Base-by-base conservation (phyloP, 92 coral and sea anemone genomes). In the Zoanthus sansibaricus region DNA sequence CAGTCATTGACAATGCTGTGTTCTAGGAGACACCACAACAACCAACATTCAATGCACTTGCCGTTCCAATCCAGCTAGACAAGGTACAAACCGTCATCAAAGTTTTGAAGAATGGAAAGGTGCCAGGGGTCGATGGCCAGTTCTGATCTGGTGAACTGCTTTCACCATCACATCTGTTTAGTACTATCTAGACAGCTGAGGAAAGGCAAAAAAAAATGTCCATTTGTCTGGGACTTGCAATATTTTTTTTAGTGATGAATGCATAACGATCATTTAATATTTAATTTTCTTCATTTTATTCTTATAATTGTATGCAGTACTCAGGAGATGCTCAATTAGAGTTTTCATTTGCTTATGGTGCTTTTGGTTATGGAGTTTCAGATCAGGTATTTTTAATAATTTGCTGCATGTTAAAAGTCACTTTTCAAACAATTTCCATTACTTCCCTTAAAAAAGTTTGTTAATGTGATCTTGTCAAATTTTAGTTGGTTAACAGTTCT, bases 291-390 rank as follows among this genome's bases (percentile, higher is more conserved):
- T 37, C 42, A 37, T 37, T 37, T 37, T 37, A 37, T 37, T 37
- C 42, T 49, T 49, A 5, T 49, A 80, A 45, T 76, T 8, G 80
- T 48, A n/a, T 17, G 52, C 89, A 97, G 99, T 92, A 95, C 86
- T 87, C 91, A 90, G 99, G 98, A 62, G 93, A 90, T 78, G 90
- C 89, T 16, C 91, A 94, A 58, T 72, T 97, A 51, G 99, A 97
- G 89, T 93, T 97, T 80, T 95, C 99, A 44, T 97, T 97, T 92
- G 93, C 98, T 15, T 97, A 97, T 87, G 99, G 99, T 8, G 69
- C 91, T 44, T 97, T 93, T 91, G 99, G 99, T 32, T 97, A 97
- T 92, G 99, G 99, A 20, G 87, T 95, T 78, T 97, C 98, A 61
- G 97, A 94, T 72, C 99, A 97, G 99, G 99, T 96, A 69, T 89